phyloP scores from a whole-genome alignment of 2,113 vertebrate genomes.

The Channa argus region DNA sequence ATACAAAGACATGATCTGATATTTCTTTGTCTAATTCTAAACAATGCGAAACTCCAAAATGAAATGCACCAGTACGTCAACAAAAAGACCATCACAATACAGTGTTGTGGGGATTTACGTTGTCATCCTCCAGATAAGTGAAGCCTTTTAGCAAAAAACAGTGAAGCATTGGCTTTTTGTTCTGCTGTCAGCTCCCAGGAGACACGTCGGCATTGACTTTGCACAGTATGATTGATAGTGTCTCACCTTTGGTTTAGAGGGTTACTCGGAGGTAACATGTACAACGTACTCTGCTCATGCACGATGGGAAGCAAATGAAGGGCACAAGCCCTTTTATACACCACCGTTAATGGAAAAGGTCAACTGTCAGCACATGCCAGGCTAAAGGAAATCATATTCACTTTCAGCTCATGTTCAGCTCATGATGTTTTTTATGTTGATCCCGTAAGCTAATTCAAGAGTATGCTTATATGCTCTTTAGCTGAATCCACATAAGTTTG shows the following conservation, averaged over 20 bases:
- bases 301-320: slow-evolving; percentile 53
- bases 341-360: slow-evolving; percentile 67
- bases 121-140: slow-evolving; percentile 53
- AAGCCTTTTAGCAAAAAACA: slow-evolving; percentile 62
- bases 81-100: background rate
- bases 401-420: slow-evolving; percentile 6
- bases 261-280: slow-evolving; percentile 63
- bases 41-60: background rate
- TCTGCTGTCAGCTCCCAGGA: slow-evolving; percentile 66
- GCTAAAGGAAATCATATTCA: slow-evolving; percentile 42
- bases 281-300: slow-evolving; percentile 64
- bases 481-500: no score
- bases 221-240: slow-evolving; percentile 70
- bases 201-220: slow-evolving; percentile 65
- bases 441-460: no score
- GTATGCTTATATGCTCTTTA: no score
- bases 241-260: slow-evolving; percentile 66
- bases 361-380: slow-evolving; percentile 58
- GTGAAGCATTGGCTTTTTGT: slow-evolving; percentile 59
- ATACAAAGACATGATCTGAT: background rate
- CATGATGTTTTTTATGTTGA: no score
- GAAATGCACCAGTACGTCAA: background rate
- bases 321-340: slow-evolving; percentile 32
- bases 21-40: background rate
- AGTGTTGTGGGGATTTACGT: background rate